A percentile compares a stretch with the other conserved stretches of the same genome.
Conservation (phyloP, 2,888 invertebrate genomes). For the Drosophila trichaetosa region DNA sequence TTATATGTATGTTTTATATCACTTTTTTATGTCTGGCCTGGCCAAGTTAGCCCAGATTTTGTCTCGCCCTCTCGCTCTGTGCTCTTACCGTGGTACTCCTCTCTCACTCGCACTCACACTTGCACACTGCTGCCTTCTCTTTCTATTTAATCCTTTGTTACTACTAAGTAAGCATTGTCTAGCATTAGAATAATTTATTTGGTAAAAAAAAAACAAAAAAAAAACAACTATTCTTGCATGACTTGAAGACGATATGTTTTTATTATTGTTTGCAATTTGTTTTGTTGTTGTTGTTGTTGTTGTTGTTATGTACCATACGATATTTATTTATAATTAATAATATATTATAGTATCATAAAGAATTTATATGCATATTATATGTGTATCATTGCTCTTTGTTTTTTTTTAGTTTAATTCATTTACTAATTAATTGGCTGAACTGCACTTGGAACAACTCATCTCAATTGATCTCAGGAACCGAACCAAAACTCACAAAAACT, state of each 20-base stretch:
- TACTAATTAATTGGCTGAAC: slow-evolving; percentile 62
- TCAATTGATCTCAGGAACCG: slow-evolving; percentile 55
- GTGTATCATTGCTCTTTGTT: slow-evolving; percentile 33
- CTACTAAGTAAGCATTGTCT: slow-evolving; percentile 67
- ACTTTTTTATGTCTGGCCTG: slow-evolving; percentile 63
- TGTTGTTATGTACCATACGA: slow-evolving; percentile 27
- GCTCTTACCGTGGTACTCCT: slow-evolving; percentile 6
- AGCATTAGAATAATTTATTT: slow-evolving; percentile 62
- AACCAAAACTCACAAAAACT: slow-evolving; percentile 49
- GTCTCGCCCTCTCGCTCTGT: slow-evolving; percentile 10
- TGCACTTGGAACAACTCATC: slow-evolving; percentile 40
- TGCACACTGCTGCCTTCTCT: slow-evolving; percentile 11
- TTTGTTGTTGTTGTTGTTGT: slow-evolving; percentile 16
- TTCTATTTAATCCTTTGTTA: slow-evolving; percentile 22
- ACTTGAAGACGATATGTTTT: slow-evolving; percentile 80
- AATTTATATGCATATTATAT: slow-evolving; percentile 46
- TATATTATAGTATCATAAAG: slow-evolving; percentile 42
- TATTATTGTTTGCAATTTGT: slow-evolving; percentile 57
- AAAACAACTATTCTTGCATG: slow-evolving; percentile 64
- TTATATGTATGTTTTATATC: slow-evolving; percentile 70
- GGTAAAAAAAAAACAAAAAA: slow-evolving; percentile 66
- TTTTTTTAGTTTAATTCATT: slow-evolving; percentile 40
- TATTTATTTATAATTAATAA: slow-evolving; percentile 40
- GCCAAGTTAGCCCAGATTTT: slow-evolving; percentile 46
- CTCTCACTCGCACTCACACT: slow-evolving; percentile 12